These are phyloP conservation scores for Nothobranchius furzeri DNA, from an alignment of 2,113 vertebrate species.

Conservation along the genomic window DNA sequence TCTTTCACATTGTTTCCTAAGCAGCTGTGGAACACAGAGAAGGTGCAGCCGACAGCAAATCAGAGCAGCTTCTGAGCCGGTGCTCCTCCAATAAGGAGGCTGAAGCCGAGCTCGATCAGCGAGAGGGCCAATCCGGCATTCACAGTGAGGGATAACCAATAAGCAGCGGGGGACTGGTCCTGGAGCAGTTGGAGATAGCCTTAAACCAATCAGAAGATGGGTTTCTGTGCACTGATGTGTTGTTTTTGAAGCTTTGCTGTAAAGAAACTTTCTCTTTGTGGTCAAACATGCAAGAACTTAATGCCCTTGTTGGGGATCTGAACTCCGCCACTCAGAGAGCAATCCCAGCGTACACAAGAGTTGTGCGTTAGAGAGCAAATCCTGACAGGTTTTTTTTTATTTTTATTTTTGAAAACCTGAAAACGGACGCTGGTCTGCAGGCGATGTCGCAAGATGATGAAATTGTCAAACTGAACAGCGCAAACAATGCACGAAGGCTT, in stretches of 20 bases:
- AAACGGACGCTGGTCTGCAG: conserved; percentile 25
- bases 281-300: conserved; percentile 24
- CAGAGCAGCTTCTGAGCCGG: conserved; percentile 24
- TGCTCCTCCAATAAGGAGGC: conserved; percentile 51
- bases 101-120: conserved; percentile 28
- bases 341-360: conserved; percentile 11
- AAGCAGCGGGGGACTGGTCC: conserved; percentile 35
- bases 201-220: conserved; percentile 59
- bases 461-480: conserved; percentile 34
- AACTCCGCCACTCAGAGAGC: conserved; percentile 16
- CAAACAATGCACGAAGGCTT: conserved; percentile 28
- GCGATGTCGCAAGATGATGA: conserved; percentile 65
- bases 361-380: conserved; percentile 17
- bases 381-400: conserved; percentile 9
- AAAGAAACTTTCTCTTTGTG: conserved; percentile 46
- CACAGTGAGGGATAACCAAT: conserved; percentile 50
- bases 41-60: conserved; percentile 50
- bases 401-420: conserved; percentile 13
- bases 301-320: conserved; percentile 36
- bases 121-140: conserved; percentile 54
- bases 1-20: conserved; percentile 53
- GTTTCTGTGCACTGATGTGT: conserved; percentile 49
- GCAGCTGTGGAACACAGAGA: conserved; percentile 60
- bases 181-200: conserved; percentile 70
- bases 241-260: conserved; percentile 55